Conservation (phyloP, 2,888 invertebrate species). For the Ecliptopera silaceata region DNA sequence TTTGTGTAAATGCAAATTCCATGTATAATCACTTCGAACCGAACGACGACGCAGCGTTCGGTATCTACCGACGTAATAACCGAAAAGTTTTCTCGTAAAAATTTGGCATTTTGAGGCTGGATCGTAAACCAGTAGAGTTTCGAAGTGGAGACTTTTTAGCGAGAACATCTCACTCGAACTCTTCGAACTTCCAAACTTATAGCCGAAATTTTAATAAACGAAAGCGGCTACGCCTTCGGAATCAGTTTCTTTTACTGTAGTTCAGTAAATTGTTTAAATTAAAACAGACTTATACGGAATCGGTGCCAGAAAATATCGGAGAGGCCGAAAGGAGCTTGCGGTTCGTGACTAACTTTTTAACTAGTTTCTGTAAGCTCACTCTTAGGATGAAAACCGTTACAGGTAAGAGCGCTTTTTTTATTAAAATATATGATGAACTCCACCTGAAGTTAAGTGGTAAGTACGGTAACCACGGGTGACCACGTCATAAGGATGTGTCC, state of each 20-base stretch:
- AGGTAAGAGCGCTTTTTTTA: neutral
- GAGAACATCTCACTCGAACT: slow-evolving; percentile 53
- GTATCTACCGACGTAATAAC: slow-evolving; percentile 44
- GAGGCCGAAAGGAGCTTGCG: slow-evolving; percentile 25
- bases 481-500: too few relatives aligned
- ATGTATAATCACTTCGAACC: slow-evolving; percentile 57
- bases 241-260: slow-evolving; percentile 51
- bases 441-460: too few relatives aligned
- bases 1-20: slow-evolving; percentile 62
- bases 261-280: slow-evolving; percentile 49
- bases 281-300: slow-evolving; percentile 44
- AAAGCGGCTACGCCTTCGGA: slow-evolving; percentile 45
- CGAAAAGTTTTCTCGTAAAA: slow-evolving; percentile 71
- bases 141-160: slow-evolving; percentile 53
- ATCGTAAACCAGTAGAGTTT: slow-evolving; percentile 62
- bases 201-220: slow-evolving; percentile 65
- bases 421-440: too few relatives aligned
- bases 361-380: slow-evolving; percentile 28
- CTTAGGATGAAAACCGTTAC: neutral
- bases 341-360: slow-evolving; percentile 36
- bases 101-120: slow-evolving; percentile 58
- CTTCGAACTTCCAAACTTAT: slow-evolving; percentile 61
- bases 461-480: too few relatives aligned
- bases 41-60: slow-evolving; percentile 44
- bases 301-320: slow-evolving; percentile 41